Percentiles rank a stretch among this genome's conserved stretches.
Conservation (phyloP, 1,140 invertebrate species). For the Drosophila paulistorum region DNA sequence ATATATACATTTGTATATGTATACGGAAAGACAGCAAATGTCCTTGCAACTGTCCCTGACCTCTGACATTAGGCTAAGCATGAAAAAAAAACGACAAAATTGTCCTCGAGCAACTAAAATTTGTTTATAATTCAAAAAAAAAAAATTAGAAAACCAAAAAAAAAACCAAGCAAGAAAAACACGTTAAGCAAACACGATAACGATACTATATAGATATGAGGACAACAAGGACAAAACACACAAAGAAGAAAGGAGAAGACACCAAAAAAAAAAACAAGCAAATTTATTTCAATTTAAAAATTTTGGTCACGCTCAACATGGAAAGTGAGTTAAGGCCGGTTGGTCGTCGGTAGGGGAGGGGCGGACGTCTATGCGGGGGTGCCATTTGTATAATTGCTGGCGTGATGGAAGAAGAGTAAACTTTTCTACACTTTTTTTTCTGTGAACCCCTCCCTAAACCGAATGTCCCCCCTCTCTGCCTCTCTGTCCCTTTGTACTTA, state of each 20-base stretch:
- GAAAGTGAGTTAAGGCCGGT: constrained; percentile 65
- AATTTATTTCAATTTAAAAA: constrained; percentile 81
- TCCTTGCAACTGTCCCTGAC: constrained; percentile 57
- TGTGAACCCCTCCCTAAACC: neutral
- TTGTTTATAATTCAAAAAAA: constrained; percentile 77
- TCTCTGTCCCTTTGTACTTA: neutral
- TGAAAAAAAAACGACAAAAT: constrained; percentile 1
- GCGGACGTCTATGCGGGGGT: constrained; percentile 12
- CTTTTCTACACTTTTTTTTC: constrained; percentile 20
- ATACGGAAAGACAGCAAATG: constrained; percentile 20
- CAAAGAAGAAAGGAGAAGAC: constrained; percentile 33
- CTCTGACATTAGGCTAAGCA: constrained; percentile 66
- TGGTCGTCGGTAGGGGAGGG: too few species aligned
- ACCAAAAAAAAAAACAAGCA: constrained; percentile 45
- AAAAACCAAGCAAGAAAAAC: constrained; percentile 66
- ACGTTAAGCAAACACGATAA: constrained; percentile 81
- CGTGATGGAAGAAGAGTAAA: constrained; percentile 50
- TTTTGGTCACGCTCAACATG: constrained; percentile 76
- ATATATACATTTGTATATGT: constrained; percentile 3
- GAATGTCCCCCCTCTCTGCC: neutral
- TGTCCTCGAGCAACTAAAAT: constrained; percentile 68
- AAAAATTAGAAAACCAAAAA: constrained; percentile 27
- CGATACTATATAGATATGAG: constrained; percentile 71
- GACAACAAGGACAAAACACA: constrained; percentile 66
- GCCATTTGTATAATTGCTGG: constrained; percentile 77